phyloP scores from a whole-genome alignment of 2,888 invertebrate species.

The Leptopterna dolabrata region DNA sequence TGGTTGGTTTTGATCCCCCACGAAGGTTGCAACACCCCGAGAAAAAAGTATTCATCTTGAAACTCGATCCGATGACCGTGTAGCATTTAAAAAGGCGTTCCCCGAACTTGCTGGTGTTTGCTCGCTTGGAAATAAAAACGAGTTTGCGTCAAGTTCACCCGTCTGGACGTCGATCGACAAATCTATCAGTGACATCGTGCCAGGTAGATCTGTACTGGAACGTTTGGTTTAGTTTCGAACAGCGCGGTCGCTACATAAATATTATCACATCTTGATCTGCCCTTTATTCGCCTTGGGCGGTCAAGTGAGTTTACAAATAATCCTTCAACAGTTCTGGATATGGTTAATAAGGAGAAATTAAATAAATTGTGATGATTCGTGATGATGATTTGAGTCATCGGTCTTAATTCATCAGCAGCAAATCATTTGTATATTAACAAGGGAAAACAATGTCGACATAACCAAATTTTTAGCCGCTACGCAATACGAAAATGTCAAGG shows the following conservation, averaged over 20 bases:
- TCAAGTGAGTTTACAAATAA: too few relatives aligned
- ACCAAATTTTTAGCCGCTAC: too few relatives aligned
- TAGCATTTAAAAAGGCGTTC: conserved; percentile 23
- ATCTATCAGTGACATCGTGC: not conserved
- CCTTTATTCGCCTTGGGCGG: too few relatives aligned
- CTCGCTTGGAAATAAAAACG: not conserved
- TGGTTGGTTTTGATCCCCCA: conserved; percentile 16
- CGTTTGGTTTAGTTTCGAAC: not conserved
- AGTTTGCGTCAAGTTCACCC: not conserved
- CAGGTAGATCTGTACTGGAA: not conserved
- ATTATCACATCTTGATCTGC: too few relatives aligned
- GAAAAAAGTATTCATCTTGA: conserved; percentile 6
- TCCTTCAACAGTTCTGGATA: too few relatives aligned
- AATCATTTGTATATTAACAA: too few relatives aligned
- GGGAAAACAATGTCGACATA: too few relatives aligned
- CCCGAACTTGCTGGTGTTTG: not conserved
- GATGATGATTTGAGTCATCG: too few relatives aligned
- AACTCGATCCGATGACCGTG: conserved; percentile 12
- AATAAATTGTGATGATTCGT: too few relatives aligned
- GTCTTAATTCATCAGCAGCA: too few relatives aligned
- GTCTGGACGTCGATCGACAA: not conserved
- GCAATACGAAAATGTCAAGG: too few relatives aligned
- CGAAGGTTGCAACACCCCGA: not conserved
- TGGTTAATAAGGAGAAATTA: too few relatives aligned
- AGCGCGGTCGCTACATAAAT: not conserved